Conservation (phyloP, 2,113 vertebrate species). For the Rhinolophus ferrumequinum region DNA sequence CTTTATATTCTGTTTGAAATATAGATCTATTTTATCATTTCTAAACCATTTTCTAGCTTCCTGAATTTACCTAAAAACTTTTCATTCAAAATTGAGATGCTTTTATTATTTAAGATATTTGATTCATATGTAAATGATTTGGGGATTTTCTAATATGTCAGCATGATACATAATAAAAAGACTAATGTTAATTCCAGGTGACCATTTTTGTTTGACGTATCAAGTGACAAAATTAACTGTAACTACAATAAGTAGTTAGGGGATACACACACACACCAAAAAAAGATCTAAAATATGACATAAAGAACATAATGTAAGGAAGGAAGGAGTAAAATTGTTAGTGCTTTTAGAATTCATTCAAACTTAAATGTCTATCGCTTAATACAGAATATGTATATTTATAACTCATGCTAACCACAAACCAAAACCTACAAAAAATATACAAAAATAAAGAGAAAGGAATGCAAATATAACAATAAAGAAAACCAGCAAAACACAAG, state of each 20-base stretch:
- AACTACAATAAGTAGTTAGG: not conserved
- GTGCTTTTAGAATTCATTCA: not conserved
- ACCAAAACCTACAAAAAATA: not conserved
- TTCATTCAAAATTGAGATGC: slow-evolving; percentile 21
- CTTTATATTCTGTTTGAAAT: not conserved
- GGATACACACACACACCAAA: not conserved
- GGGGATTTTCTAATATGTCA: not conserved
- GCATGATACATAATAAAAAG: not conserved
- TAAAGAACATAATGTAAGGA: too few species aligned
- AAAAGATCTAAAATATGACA: not conserved
- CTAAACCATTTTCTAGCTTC: slow-evolving; percentile 9
- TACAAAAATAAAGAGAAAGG: not conserved
- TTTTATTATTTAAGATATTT: slow-evolving; percentile 21
- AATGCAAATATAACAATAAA: not conserved
- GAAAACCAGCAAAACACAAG: not conserved
- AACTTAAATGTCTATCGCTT: not conserved
- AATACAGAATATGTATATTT: not conserved
- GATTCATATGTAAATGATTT: not conserved
- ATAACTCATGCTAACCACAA: not conserved
- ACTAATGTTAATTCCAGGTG: not conserved
- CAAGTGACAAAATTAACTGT: not conserved
- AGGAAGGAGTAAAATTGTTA: not conserved
- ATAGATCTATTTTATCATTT: not conserved
- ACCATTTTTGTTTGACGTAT: not conserved
- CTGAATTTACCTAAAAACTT: slow-evolving; percentile 48